A percentile compares a stretch with the other conserved stretches of the same genome.
Evolutionary conservation across 2,113 vertebrate species (phyloP).

Genomic region (Oreocharis arfaki): DNA sequence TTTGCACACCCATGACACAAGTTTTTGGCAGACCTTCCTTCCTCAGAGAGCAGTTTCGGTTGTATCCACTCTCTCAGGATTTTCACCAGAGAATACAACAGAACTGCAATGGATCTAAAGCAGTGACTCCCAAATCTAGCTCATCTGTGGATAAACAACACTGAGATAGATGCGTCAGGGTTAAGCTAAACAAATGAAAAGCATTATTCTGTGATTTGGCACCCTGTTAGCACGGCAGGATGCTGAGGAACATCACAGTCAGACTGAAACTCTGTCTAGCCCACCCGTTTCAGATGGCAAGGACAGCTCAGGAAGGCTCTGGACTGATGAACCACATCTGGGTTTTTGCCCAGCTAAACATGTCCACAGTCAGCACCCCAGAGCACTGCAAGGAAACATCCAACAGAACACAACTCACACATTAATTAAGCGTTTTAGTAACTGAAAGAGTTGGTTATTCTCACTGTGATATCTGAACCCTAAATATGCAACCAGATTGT

Average conservation of each 20-base stretch:
- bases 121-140: not conserved
- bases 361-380: not conserved
- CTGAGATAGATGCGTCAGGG: not conserved
- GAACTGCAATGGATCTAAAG: not conserved
- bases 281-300: not conserved
- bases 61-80: not conserved
- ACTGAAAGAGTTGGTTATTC: not conserved
- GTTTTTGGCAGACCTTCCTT: not conserved
- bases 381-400: not conserved
- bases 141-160: not conserved
- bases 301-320: not conserved
- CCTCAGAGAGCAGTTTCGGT: not conserved
- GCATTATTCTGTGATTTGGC: not conserved
- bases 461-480: not conserved
- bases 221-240: not conserved
- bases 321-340: not conserved
- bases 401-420: not conserved
- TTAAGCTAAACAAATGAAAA: not conserved
- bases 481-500: not conserved
- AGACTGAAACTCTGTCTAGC: not conserved
- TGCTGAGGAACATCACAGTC: not conserved
- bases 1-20: not conserved
- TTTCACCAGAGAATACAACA: not conserved
- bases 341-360: not conserved
- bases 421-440: not conserved